Conservation (phyloP, 2,797 vertebrate genomes). For the Bovichtus diacanthus region DNA sequence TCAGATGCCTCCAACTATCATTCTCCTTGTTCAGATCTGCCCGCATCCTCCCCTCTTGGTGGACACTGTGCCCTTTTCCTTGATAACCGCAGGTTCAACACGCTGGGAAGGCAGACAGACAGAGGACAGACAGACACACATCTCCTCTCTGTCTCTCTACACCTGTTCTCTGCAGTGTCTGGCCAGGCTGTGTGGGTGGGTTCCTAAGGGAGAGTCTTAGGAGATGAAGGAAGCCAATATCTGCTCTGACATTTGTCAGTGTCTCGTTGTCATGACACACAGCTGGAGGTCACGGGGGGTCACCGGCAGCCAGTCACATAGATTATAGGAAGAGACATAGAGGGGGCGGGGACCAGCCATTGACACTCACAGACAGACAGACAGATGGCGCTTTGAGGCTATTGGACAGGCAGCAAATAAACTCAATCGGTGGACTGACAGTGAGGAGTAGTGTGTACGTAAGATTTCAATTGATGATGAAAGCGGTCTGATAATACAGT, state of each 20-base stretch:
- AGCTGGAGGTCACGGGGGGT: constrained; percentile 75
- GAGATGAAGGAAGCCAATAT: constrained; percentile 78
- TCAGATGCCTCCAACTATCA: constrained; percentile 48
- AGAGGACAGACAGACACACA: constrained; percentile 37
- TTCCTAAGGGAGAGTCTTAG: constrained; percentile 61
- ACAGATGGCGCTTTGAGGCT: constrained; percentile 41
- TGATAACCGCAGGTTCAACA: constrained; percentile 51
- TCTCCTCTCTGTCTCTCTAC: constrained; percentile 25
- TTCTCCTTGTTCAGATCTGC: constrained; percentile 33
- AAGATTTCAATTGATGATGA: constrained; percentile 9
- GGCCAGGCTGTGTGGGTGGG: constrained; percentile 67
- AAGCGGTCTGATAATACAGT: constrained; percentile 3
- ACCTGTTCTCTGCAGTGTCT: constrained; percentile 49
- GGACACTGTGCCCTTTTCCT: constrained; percentile 62
- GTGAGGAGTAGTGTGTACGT: not conserved
- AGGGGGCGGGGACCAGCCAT: constrained; percentile 45
- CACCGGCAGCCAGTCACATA: constrained; percentile 69
- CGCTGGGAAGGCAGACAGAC: constrained; percentile 27
- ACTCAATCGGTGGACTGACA: not conserved
- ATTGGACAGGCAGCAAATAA: constrained; percentile 34
- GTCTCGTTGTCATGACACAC: constrained; percentile 77
- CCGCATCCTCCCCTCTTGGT: constrained; percentile 30
- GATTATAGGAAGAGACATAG: constrained; percentile 66
- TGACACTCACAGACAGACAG: constrained; percentile 36
- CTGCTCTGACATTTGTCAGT: constrained; percentile 80